Percentiles rank a stretch among this genome's conserved stretches.
Evolutionary conservation across 2,113 vertebrate genomes (phyloP).

Genomic region (Psophia crepitans): DNA sequence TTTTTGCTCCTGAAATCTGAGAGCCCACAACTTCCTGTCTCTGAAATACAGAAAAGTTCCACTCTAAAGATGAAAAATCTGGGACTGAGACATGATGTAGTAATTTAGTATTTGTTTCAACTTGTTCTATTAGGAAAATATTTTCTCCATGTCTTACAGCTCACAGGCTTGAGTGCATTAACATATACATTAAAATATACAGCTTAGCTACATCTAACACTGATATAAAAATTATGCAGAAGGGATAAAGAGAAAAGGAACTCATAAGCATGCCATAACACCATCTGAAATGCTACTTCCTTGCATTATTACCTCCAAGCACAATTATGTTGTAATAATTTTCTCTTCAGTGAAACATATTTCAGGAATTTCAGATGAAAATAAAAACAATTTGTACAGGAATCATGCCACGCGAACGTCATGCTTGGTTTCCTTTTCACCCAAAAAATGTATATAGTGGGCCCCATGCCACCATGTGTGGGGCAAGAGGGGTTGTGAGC

Average conservation of each 20-base stretch:
- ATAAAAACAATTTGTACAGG: background rate
- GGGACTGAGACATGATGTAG: background rate
- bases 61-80: background rate
- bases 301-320: background rate
- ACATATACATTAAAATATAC: background rate
- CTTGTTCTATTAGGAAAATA: background rate
- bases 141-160: background rate
- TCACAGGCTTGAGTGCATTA: background rate
- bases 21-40: background rate
- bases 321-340: background rate
- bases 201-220: background rate
- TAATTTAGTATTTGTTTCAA: background rate
- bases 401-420: background rate
- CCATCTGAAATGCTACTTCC: background rate
- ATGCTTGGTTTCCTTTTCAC: background rate
- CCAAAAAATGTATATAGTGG: background rate
- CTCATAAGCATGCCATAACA: background rate
- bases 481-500: background rate
- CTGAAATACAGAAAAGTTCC: background rate
- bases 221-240: background rate
- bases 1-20: background rate
- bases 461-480: fast-evolving
- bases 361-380: background rate
- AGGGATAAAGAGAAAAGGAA: background rate
- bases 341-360: background rate